Evolutionary conservation across 2,888 invertebrate species (phyloP), one percentile per base, ranked within the genome.

Genomic region (Apantesis nais): DNA sequence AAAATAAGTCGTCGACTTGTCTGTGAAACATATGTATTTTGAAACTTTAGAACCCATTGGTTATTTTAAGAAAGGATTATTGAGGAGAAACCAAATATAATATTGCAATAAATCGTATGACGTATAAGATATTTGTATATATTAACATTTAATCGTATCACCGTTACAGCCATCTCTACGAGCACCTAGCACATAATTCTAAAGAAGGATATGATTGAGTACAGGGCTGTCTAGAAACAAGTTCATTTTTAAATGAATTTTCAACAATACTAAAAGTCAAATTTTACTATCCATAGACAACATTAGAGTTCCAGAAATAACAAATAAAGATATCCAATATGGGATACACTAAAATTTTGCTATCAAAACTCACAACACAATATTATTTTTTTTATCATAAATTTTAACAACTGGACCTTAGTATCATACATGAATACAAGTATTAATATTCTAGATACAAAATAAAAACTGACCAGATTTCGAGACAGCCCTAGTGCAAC

Each of bases 401-500:
- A 58, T 62, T 58, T 69, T 69, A 71, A 73, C 65, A 72, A 52
- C 67, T 61, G 58, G 22, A 60, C 69, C 60, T 65, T 63, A 63
- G 44, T 63, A 62, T 60, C n/a, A 64, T 65, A 65, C 65, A 69
- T 48, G 29, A 63, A 55, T 66, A 62, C 62, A 55, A 19, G 44
- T 58, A 66, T 48, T 41, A 22, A 34, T 39, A 67, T 75, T 66
- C 41, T 12, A 66, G n/a, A 66, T 67, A 55, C 25, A 12, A 41
- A 68, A 70, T 19, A 9, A 67, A 71, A 67, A 60, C 62, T 68
- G 71, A 61, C n/a, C 68, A 66, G 39, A 69, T 80, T 80, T 77
- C 81, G 39, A 79, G 79, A 82, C 83, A 82, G 83, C 82, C 82
- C 83, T 71, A 66, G 76, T 78, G 74, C 79, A 80, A 76, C 67